These are phyloP conservation scores for Ectropis grisescens DNA, from an alignment of 1,140 invertebrate genomes.

Conservation along the genomic window DNA sequence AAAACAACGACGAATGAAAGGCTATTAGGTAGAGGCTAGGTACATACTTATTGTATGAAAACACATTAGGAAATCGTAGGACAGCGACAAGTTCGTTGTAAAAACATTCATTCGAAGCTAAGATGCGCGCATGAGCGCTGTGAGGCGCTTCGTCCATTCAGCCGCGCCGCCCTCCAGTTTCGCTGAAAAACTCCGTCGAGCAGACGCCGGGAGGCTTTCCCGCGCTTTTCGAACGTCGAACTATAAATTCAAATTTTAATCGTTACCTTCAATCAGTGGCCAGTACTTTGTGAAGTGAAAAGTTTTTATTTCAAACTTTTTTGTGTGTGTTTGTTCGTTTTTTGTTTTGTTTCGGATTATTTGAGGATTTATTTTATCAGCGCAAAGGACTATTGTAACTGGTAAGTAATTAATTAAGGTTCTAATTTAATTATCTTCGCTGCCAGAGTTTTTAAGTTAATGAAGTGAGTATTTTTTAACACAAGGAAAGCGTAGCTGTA, in stretches of 20 bases:
- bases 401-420: too few relatives aligned
- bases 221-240: slow-evolving; percentile 31
- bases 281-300: slow-evolving; percentile 3
- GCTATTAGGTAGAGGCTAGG: too few relatives aligned
- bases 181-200: slow-evolving; percentile 29
- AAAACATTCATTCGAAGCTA: slow-evolving; percentile 10
- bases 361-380: too few relatives aligned
- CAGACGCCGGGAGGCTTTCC: slow-evolving; percentile 30
- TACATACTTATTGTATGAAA: slow-evolving; percentile 4
- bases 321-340: too few relatives aligned
- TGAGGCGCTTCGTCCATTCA: slow-evolving; percentile 24
- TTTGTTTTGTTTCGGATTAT: too few relatives aligned
- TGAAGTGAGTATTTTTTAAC: too few relatives aligned
- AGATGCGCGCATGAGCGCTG: slow-evolving; percentile 41
- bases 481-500: too few relatives aligned
- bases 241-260: slow-evolving; percentile 29
- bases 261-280: slow-evolving; percentile 8
- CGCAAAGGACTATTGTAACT: too few relatives aligned
- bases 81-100: slow-evolving; percentile 20
- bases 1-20: not conserved
- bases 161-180: slow-evolving; percentile 38
- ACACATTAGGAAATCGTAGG: slow-evolving; percentile 20
- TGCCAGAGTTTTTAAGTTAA: too few relatives aligned
- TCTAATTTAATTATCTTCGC: too few relatives aligned
- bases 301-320: slow-evolving; percentile 2